These are phyloP conservation scores for Cordylochernes scorpioides DNA, from an alignment of 2,888 invertebrate genomes.

Conservation along the genomic window DNA sequence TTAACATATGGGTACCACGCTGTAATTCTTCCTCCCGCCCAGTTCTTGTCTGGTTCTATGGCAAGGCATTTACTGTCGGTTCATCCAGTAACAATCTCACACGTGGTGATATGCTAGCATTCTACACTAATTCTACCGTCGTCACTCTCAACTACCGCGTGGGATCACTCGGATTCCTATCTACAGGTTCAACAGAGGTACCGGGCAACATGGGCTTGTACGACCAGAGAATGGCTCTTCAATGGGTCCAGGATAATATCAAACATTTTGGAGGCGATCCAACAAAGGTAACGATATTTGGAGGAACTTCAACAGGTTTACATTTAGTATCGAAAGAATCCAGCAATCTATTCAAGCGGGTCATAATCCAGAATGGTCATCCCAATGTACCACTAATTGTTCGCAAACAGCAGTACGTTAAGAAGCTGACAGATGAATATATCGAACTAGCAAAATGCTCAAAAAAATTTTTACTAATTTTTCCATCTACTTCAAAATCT, in stretches of 20 bases:
- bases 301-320: background rate
- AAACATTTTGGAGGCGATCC: constrained; percentile 1
- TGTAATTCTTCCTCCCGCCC: too few relatives aligned
- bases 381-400: background rate
- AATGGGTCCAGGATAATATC: constrained; percentile 1
- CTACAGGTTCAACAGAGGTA: background rate
- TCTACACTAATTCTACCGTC: too few relatives aligned
- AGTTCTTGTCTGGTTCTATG: too few relatives aligned
- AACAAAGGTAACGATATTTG: background rate
- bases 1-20: too few relatives aligned
- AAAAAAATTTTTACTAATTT: background rate
- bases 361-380: background rate
- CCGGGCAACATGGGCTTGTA: constrained; percentile 1
- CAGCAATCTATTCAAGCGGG: background rate
- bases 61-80: too few relatives aligned
- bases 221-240: background rate
- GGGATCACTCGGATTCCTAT: too few relatives aligned
- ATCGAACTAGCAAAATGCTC: background rate
- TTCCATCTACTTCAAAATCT: background rate
- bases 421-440: background rate
- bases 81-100: too few relatives aligned
- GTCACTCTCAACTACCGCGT: too few relatives aligned
- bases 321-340: background rate
- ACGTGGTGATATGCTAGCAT: too few relatives aligned
- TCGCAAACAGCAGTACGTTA: too few relatives aligned